A percentile compares a stretch with the other conserved stretches of the same genome.
Evolutionary conservation across 2,888 invertebrate species (phyloP).

Genomic region (Zhuqinia jingwanae): DNA sequence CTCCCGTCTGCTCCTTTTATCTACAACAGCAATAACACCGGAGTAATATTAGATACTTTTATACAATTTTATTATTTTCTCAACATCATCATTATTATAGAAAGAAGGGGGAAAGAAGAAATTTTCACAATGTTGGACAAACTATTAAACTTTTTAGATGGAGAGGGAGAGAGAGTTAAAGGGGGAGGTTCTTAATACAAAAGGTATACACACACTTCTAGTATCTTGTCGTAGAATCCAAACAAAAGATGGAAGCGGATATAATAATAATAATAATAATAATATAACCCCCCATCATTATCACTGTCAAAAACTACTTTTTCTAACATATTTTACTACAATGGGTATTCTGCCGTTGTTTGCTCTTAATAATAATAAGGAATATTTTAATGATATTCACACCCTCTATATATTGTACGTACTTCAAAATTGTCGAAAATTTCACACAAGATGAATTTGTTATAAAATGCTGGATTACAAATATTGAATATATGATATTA

Average conservation of each 20-base stretch:
- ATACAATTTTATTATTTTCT: conserved; percentile 15
- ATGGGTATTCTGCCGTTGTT: background rate
- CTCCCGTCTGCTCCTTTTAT: conserved; percentile 79
- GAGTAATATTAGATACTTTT: background rate
- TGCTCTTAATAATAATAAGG: background rate
- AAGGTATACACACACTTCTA: background rate
- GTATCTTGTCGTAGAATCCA: too few species aligned
- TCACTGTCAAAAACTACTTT: background rate
- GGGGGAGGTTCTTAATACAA: background rate
- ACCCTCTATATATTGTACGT: too few species aligned
- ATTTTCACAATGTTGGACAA: conserved; percentile 12
- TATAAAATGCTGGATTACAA: too few species aligned
- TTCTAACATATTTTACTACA: background rate
- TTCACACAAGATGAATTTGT: conserved; percentile 22
- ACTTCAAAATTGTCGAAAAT: too few species aligned
- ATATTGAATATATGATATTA: too few species aligned
- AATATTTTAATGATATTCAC: conserved; percentile 18
- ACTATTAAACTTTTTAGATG: conserved; percentile 4
- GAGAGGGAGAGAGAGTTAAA: background rate
- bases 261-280: too few species aligned
- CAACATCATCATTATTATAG: too few species aligned
- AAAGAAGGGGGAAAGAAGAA: background rate
- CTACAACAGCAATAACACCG: conserved; percentile 62
- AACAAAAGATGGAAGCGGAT: background rate
- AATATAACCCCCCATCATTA: conserved; percentile 22